Percentiles rank a stretch among this genome's conserved stretches.
phyloP scores from a whole-genome alignment of 2,797 vertebrate genomes.

The Parambassis ranga region DNA sequence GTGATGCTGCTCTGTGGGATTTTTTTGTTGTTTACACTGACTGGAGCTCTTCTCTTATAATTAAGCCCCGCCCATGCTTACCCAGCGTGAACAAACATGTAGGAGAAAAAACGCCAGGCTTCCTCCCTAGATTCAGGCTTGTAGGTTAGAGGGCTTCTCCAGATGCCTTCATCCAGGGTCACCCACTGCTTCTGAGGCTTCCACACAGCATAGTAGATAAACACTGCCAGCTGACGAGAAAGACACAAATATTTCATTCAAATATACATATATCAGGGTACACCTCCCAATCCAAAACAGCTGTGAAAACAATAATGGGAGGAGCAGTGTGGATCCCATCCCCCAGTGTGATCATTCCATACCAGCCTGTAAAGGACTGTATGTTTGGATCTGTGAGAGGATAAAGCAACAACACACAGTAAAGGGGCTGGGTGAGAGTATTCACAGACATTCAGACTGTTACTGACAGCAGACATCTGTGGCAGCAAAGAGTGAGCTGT shows the following conservation, averaged over 20 bases:
- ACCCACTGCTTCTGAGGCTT: conserved; percentile 92
- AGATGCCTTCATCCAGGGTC: conserved; percentile 83
- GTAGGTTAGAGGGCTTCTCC: conserved; percentile 86
- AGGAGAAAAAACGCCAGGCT: conserved; percentile 91
- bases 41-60: neutral
- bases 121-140: conserved; percentile 77
- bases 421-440: too few species aligned
- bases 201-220: conserved; percentile 92
- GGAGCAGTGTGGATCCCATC: neutral
- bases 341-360: neutral
- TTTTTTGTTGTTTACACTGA: neutral
- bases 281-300: conserved; percentile 39
- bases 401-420: neutral
- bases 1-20: neutral
- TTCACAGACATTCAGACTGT: conserved; percentile 7
- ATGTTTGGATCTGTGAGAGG: neutral
- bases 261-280: neutral
- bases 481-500: conserved; percentile 8
- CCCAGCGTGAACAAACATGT: conserved; percentile 94
- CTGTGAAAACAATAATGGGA: conserved; percentile 18
- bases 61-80: conserved; percentile 57
- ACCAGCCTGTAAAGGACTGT: neutral
- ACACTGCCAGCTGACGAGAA: conserved; percentile 81
- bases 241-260: too few species aligned
- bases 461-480: conserved; percentile 14